Evolutionary conservation across 2,888 invertebrate genomes (phyloP).

Genomic region (Cistogaster globosa): DNA sequence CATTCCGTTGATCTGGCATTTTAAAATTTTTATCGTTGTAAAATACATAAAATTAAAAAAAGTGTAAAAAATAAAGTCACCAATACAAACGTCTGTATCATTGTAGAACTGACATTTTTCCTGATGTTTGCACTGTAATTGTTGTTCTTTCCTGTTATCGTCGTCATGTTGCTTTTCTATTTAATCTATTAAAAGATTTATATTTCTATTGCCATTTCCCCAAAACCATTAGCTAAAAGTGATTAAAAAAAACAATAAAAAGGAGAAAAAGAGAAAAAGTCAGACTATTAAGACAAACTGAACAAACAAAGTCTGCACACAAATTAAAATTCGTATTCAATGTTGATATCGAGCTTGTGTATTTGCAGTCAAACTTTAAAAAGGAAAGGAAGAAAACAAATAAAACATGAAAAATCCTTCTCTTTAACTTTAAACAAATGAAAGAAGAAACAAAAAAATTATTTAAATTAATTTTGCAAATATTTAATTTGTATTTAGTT

Average conservation of each 20-base stretch:
- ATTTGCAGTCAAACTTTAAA: neutral
- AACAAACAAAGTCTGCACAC: conserved; percentile 12
- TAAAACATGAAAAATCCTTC: neutral
- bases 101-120: conserved; percentile 13
- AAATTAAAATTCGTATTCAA: conserved; percentile 22
- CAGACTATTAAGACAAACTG: conserved; percentile 22
- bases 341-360: conserved; percentile 25
- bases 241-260: conserved; percentile 16
- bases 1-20: too few relatives aligned
- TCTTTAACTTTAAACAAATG: too few relatives aligned
- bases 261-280: neutral
- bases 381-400: conserved; percentile 4
- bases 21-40: too few relatives aligned
- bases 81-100: conserved; percentile 29
- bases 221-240: conserved; percentile 36
- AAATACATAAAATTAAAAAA: conserved; percentile 14
- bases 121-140: conserved; percentile 26
- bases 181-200: conserved; percentile 67
- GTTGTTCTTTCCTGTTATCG: neutral
- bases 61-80: neutral
- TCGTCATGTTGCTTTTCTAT: conserved; percentile 42
- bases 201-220: conserved; percentile 54
- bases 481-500: neutral
- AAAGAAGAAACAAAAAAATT: too few relatives aligned
- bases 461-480: neutral